Evolutionary conservation across 2,888 invertebrate species (phyloP), one percentile per base, ranked within the genome.

Genomic region (Diachrysia chrysitis): DNA sequence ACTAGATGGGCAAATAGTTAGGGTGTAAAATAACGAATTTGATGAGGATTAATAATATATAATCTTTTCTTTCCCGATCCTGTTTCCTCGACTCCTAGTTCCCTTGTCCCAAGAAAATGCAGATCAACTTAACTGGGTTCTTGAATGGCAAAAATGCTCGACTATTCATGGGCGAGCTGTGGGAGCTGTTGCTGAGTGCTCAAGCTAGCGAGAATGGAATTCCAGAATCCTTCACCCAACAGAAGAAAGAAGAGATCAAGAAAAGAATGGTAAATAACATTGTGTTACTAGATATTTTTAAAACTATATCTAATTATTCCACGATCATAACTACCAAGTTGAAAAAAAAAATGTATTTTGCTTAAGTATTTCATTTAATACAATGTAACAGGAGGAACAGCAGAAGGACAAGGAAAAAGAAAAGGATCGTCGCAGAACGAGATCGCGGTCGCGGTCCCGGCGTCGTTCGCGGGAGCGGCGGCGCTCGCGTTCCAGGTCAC

Each of bases 91-190:
- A 86, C 90, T 95, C 96, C 90, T 96, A 98, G 98, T 98, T 97
- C 95, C 99, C 99, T 63, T 99, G 99, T 95, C 99, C 99, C 58
- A 98, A 99, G 94, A 98, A 99, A 95, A 99, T 99, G 97, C 99
- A 99, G 96, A 99, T 99, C 89, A 99, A 99, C 95, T 96, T 99
- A 93, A 99, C 99, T 56, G 99, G 99, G 57, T 99, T 99, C 93
- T 96, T 99, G 73, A 99, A 99, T 90, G 99, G 99, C 14, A 98
- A 99, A 92, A 99, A 99, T 94, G 99, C 99, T 19, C 96, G 99
- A 51, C 97, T 98, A 83, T 99, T 99, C 93, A 99, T 99, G 98
- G 98, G 98, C 4, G 99, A 99, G 92, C 96, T 99, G 63, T 99
- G 99, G 99, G 98, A 98, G 76, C 94, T 99, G 81, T 95, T 99